phyloP scores from a whole-genome alignment of 2,113 vertebrate species.

The Semicossyphus pulcher region DNA sequence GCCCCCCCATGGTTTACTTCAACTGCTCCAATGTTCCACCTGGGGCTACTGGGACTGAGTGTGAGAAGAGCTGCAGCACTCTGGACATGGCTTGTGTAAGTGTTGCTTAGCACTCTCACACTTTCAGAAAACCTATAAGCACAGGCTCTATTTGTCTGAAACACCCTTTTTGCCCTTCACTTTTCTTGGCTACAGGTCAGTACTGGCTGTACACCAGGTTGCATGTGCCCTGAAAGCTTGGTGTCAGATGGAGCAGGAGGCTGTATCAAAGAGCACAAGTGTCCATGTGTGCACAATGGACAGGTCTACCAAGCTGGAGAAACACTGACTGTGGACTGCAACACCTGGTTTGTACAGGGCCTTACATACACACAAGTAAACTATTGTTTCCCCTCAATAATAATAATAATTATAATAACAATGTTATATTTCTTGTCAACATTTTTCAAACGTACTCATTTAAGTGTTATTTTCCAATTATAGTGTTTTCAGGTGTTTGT shows the following conservation, averaged over 20 bases:
- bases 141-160: not conserved
- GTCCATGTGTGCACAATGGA: constrained; percentile 93
- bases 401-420: too few species aligned
- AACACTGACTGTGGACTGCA: constrained; percentile 89
- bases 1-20: constrained; percentile 86
- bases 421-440: too few species aligned
- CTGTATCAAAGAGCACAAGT: constrained; percentile 85
- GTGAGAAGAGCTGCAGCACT: constrained; percentile 92
- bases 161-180: not conserved
- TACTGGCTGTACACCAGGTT: constrained; percentile 89
- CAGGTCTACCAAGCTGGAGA: constrained; percentile 85
- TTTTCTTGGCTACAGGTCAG: constrained; percentile 83
- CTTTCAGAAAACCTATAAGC: not conserved
- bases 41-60: constrained; percentile 84
- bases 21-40: constrained; percentile 83
- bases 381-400: too few species aligned
- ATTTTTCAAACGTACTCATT: too few species aligned
- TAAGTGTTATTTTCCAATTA: too few species aligned
- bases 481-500: too few species aligned
- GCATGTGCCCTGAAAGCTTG: constrained; percentile 88
- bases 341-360: constrained; percentile 87
- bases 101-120: constrained; percentile 11
- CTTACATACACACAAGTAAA: not conserved
- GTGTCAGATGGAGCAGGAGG: constrained; percentile 85
- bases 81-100: constrained; percentile 94